phyloP scores from a whole-genome alignment of 1,140 invertebrate species.

The Drosophila dunni region DNA sequence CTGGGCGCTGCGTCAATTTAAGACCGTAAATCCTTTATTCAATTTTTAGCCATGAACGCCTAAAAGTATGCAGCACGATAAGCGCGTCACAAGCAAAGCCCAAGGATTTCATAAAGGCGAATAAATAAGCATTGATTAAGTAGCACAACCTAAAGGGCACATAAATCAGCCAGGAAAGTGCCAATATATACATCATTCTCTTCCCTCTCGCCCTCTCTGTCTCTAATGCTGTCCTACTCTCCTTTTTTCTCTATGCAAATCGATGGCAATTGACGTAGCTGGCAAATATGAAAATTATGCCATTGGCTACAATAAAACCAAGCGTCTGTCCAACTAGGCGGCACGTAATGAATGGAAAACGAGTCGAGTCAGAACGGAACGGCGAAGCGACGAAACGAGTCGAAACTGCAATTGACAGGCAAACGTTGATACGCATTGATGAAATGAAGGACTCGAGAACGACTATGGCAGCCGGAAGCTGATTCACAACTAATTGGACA shows the following conservation, averaged over 20 bases:
- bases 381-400: constrained; percentile 31
- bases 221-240: neutral
- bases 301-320: constrained; percentile 56
- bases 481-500: constrained; percentile 81
- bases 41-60: constrained; percentile 67
- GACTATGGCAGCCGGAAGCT: constrained; percentile 66
- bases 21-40: constrained; percentile 76
- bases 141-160: constrained; percentile 35
- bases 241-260: constrained; percentile 58
- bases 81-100: constrained; percentile 62
- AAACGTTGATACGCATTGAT: constrained; percentile 54
- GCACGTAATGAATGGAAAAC: constrained; percentile 55
- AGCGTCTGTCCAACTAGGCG: constrained; percentile 31
- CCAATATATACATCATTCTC: constrained; percentile 2
- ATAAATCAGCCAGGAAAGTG: constrained; percentile 38
- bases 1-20: constrained; percentile 58
- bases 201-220: neutral
- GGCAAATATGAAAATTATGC: constrained; percentile 76
- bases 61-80: constrained; percentile 67
- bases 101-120: constrained; percentile 49
- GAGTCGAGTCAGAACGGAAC: constrained; percentile 11
- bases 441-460: constrained; percentile 27
- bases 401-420: constrained; percentile 59
- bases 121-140: constrained; percentile 74
- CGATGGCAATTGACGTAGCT: constrained; percentile 56